Evolutionary conservation across 2,888 invertebrate genomes (phyloP).

Genomic region (Lacanobia wlatinum): DNA sequence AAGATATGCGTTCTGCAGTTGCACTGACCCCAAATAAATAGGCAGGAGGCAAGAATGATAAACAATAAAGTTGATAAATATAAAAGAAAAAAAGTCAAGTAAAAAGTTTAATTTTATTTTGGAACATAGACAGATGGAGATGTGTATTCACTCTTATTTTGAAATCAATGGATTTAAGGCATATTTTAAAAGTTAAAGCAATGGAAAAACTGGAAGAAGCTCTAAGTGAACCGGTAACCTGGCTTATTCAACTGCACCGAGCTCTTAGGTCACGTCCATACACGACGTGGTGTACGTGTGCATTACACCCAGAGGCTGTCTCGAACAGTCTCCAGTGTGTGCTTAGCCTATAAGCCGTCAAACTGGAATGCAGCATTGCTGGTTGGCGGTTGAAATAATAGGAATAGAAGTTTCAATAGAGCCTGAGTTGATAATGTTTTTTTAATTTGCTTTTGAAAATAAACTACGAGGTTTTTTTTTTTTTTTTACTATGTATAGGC

Average conservation of each 20-base stretch:
- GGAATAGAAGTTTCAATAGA: neutral
- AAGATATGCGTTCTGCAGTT: no score
- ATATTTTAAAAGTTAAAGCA: neutral
- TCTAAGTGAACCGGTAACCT: neutral
- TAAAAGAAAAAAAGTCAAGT: no score
- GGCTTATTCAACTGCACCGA: slow-evolving; percentile 1
- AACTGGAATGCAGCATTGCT: slow-evolving; percentile 1
- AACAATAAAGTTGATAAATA: no score
- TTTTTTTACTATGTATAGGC: no score
- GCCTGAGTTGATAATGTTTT: neutral
- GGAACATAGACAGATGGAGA: no score
- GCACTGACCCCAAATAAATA: no score
- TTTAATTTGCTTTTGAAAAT: neutral
- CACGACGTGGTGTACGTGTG: slow-evolving; percentile 26
- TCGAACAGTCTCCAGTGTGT: slow-evolving; percentile 15
- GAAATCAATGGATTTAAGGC: no score
- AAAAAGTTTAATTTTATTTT: no score
- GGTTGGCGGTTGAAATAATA: neutral
- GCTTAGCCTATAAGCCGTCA: slow-evolving; percentile 11
- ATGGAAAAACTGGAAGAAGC: neutral
- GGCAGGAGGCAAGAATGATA: no score
- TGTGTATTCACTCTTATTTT: no score
- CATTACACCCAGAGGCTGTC: slow-evolving; percentile 3
- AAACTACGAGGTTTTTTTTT: no score
- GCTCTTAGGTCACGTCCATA: slow-evolving; percentile 26